These are phyloP conservation scores for Tetheella fluctuosa DNA, from an alignment of 2,888 invertebrate species.

Conservation along the genomic window DNA sequence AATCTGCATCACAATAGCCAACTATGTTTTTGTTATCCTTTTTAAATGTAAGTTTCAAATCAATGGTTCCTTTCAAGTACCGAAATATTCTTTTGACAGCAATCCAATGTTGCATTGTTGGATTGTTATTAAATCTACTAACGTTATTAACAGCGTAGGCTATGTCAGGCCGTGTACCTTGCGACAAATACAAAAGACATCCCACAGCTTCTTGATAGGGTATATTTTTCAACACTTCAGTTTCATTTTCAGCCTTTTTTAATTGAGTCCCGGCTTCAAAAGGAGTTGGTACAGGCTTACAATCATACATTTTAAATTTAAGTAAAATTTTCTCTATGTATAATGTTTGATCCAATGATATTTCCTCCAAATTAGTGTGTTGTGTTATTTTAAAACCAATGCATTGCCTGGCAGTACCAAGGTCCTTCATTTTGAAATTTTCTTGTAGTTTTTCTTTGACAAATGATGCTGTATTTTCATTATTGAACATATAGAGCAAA, in stretches of 20 bases:
- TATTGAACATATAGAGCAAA: constrained; percentile 24
- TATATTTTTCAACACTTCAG: constrained; percentile 12
- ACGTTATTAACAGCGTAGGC: constrained; percentile 22
- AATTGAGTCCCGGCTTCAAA: constrained; percentile 18
- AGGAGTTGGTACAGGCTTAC: constrained; percentile 25
- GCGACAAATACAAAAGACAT: constrained; percentile 25
- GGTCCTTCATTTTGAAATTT: constrained; percentile 26
- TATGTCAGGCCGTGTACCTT: constrained; percentile 22
- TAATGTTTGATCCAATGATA: no score
- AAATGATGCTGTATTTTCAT: constrained; percentile 7
- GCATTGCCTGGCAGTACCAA: no score
- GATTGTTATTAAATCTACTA: constrained; percentile 27
- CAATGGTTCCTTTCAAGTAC: constrained; percentile 30
- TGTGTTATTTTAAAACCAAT: no score
- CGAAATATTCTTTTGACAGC: constrained; percentile 30
- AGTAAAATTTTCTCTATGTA: no score
- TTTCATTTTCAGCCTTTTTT: background rate
- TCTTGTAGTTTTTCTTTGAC: constrained; percentile 27
- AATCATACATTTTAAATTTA: no score
- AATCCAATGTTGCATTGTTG: constrained; percentile 24
- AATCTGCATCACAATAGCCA: constrained; percentile 38
- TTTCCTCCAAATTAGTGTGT: no score
- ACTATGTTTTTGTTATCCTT: background rate
- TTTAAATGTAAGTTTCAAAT: constrained; percentile 19
- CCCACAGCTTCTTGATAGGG: constrained; percentile 27